Evolutionary conservation across 2,888 invertebrate genomes (phyloP).

Genomic region (Dione vanillae): DNA sequence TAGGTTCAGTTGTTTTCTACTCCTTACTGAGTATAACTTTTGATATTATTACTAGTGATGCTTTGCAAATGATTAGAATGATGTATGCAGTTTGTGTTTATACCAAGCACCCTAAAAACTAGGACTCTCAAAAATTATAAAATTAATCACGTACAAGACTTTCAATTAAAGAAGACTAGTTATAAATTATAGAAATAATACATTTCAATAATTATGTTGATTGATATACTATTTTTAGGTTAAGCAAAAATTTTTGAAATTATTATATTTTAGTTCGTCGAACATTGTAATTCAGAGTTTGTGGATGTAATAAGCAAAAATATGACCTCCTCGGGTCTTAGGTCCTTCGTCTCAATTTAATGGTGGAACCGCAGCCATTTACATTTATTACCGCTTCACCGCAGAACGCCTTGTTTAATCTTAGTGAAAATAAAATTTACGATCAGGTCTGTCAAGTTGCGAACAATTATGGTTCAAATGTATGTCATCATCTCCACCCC

Average conservation of each 20-base stretch:
- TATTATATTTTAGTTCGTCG: conserved; percentile 13
- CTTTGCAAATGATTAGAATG: no score
- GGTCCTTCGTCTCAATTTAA: conserved; percentile 62
- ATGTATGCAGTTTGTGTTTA: no score
- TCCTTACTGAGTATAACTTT: background rate
- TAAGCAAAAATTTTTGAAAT: background rate
- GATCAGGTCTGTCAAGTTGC: conserved; percentile 48
- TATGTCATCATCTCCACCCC: conserved; percentile 44
- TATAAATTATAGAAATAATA: background rate
- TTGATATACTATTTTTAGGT: background rate
- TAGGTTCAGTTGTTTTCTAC: background rate
- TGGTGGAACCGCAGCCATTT: conserved; percentile 60
- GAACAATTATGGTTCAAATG: conserved; percentile 48
- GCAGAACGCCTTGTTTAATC: conserved; percentile 54
- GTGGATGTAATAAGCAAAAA: conserved; percentile 60
- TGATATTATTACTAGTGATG: background rate
- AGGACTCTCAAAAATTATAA: no score
- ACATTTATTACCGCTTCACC: conserved; percentile 62
- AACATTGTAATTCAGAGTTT: conserved; percentile 48
- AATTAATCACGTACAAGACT: no score
- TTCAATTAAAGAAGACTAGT: background rate
- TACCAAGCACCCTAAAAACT: no score
- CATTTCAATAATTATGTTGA: background rate
- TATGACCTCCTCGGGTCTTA: conserved; percentile 61
- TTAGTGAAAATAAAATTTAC: conserved; percentile 50